These are phyloP conservation scores for Malurus splendens DNA, from an alignment of 2,797 vertebrate species.

Conservation along the genomic window DNA sequence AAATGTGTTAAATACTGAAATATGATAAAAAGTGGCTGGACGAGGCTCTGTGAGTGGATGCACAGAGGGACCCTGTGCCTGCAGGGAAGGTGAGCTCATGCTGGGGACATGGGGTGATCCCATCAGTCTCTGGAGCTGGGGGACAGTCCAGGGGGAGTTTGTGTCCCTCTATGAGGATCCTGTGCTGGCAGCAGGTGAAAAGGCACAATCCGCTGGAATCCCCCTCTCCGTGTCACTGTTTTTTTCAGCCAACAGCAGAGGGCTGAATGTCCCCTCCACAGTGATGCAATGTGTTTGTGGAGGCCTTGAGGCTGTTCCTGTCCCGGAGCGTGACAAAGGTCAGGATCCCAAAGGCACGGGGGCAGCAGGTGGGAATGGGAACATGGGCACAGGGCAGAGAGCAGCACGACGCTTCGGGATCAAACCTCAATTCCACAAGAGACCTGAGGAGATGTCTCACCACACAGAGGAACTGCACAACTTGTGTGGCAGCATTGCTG, in stretches of 20 bases:
- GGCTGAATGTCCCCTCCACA: neutral
- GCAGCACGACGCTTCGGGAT: neutral
- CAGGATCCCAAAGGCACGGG: neutral
- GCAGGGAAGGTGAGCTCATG: accelerated
- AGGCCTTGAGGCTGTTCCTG: neutral
- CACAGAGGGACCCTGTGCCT: neutral
- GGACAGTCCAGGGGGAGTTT: no score
- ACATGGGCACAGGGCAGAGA: accelerated
- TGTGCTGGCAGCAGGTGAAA: neutral
- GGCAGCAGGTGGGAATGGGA: neutral
- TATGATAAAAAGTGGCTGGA: neutral
- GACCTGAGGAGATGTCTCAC: neutral
- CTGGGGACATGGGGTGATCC: neutral
- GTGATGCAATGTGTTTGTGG: neutral
- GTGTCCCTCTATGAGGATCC: accelerated
- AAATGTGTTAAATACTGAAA: neutral
- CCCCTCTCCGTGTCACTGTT: neutral
- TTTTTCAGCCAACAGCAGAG: neutral
- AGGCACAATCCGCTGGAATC: accelerated
- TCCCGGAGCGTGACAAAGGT: neutral
- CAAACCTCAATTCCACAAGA: neutral
- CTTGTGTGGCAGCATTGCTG: neutral
- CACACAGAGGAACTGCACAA: neutral
- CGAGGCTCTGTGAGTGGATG: accelerated
- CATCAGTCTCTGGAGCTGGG: neutral